A percentile compares a stretch with the other conserved stretches of the same genome.
Evolutionary conservation across 2,113 vertebrate genomes (phyloP).

Genomic region (Nymphicus hollandicus): DNA sequence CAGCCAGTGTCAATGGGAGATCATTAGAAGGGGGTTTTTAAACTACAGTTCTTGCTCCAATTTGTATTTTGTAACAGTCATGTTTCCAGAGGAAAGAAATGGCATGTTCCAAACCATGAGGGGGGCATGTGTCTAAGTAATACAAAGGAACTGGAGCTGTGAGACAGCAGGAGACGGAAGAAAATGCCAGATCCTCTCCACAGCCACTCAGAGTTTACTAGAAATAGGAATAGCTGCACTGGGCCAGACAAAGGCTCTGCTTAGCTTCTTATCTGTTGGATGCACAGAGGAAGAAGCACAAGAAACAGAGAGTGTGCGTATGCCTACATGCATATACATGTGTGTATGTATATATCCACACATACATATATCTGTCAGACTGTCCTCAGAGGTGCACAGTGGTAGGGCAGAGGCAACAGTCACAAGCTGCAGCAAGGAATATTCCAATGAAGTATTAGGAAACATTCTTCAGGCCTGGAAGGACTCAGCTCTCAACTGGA

Average conservation of each 20-base stretch:
- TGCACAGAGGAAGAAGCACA: neutral
- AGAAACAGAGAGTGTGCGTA: neutral
- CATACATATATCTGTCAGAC: accelerated
- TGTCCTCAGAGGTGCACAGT: neutral
- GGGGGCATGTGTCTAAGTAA: neutral
- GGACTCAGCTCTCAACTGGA: neutral
- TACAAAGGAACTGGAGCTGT: neutral
- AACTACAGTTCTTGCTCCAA: neutral
- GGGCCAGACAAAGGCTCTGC: neutral
- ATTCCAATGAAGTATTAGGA: neutral
- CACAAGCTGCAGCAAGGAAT: neutral
- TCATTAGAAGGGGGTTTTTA: neutral
- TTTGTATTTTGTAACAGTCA: neutral
- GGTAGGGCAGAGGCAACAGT: neutral
- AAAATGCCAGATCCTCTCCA: neutral
- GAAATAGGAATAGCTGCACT: neutral
- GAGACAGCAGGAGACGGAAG: neutral
- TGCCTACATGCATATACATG: neutral
- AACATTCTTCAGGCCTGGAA: neutral
- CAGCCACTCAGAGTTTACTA: accelerated
- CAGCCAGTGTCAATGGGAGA: neutral
- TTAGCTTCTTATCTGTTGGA: neutral
- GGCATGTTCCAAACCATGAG: neutral
- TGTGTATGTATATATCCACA: neutral
- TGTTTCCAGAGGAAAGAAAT: conserved; percentile 10